Percentiles rank a stretch among this genome's conserved stretches.
phyloP scores from a whole-genome alignment of 2,888 invertebrate species.

The Ceramica pisi region DNA sequence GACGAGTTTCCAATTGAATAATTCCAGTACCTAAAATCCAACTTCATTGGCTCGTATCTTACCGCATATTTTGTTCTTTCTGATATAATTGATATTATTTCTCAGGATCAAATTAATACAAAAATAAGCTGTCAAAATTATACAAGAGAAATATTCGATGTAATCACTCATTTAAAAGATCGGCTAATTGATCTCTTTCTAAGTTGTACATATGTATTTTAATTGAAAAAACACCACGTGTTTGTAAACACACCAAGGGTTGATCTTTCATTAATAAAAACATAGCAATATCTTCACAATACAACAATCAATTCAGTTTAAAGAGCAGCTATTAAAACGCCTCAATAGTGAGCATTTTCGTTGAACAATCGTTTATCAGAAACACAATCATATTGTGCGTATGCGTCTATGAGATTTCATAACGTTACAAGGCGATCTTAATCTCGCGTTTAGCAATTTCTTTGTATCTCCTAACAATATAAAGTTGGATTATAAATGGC shows the following conservation, averaged over 20 bases:
- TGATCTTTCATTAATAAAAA: background rate
- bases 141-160: background rate
- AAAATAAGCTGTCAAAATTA: background rate
- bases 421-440: conserved; percentile 56
- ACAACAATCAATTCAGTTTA: conserved; percentile 22
- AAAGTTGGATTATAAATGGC: conserved; percentile 55
- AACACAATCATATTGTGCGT: conserved; percentile 54
- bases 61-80: conserved; percentile 29
- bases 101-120: background rate
- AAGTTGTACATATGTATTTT: background rate
- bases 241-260: background rate
- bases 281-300: background rate
- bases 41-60: conserved; percentile 57
- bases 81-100: background rate
- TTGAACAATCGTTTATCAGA: conserved; percentile 56
- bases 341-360: conserved; percentile 53
- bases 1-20: conserved; percentile 84
- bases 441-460: conserved; percentile 65
- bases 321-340: conserved; percentile 18
- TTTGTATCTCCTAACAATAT: conserved; percentile 64
- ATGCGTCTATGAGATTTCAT: conserved; percentile 55
- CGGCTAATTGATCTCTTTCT: background rate
- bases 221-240: background rate
- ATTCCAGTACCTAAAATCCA: conserved; percentile 75
- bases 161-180: background rate